Evolutionary conservation across 2,888 invertebrate species (phyloP).

Genomic region (Buathra laborator): DNA sequence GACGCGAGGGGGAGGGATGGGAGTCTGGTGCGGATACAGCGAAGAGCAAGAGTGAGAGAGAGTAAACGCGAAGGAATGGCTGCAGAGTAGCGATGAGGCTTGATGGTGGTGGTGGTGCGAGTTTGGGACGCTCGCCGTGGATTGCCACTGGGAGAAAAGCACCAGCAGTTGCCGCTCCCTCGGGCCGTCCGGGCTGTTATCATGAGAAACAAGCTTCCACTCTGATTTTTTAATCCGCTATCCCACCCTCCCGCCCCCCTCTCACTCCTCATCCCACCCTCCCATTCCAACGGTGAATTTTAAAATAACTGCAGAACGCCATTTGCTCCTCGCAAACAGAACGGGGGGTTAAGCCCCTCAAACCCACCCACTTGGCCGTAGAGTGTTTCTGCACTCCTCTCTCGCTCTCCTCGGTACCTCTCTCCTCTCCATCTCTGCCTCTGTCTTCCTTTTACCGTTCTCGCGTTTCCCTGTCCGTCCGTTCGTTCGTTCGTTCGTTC

Average conservation of each 20-base stretch:
- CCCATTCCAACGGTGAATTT: slow-evolving; percentile 83
- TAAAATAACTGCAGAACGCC: slow-evolving; percentile 86
- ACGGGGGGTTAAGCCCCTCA: slow-evolving; percentile 79
- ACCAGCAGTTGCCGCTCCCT: slow-evolving; percentile 79
- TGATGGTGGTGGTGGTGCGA: slow-evolving; percentile 66
- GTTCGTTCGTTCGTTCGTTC: slow-evolving; percentile 18
- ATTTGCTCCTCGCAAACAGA: slow-evolving; percentile 86
- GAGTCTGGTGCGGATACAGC: not conserved
- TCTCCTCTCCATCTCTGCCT: slow-evolving; percentile 63
- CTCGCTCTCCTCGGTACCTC: slow-evolving; percentile 61
- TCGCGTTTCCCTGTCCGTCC: slow-evolving; percentile 56
- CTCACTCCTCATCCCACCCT: slow-evolving; percentile 66
- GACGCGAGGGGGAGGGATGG: not conserved
- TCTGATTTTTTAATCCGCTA: slow-evolving; percentile 86
- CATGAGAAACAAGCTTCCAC: slow-evolving; percentile 86
- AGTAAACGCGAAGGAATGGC: slow-evolving; percentile 38
- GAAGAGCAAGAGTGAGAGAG: slow-evolving; percentile 3
- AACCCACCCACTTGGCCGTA: slow-evolving; percentile 38
- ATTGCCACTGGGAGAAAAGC: slow-evolving; percentile 77
- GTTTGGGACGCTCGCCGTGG: slow-evolving; percentile 64
- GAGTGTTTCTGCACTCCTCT: slow-evolving; percentile 64
- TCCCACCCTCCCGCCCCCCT: slow-evolving; percentile 63
- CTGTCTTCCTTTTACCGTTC: slow-evolving; percentile 62
- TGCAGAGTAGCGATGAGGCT: slow-evolving; percentile 68
- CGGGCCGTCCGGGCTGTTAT: slow-evolving; percentile 80